phyloP scores from a whole-genome alignment of 2,113 vertebrate species.

The Xenopus borealis region DNA sequence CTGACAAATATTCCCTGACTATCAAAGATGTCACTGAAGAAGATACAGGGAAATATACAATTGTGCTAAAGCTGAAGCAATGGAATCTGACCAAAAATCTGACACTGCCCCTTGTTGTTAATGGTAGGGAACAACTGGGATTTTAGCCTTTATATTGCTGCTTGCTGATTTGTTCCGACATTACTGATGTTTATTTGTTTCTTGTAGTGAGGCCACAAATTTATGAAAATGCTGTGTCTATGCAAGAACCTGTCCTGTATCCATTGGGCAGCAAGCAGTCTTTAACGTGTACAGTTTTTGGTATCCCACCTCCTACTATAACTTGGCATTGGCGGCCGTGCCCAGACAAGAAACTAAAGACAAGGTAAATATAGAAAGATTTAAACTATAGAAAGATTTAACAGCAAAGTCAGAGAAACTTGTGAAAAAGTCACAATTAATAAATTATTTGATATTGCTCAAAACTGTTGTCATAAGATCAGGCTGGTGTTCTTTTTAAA shows the following conservation, averaged over 20 bases:
- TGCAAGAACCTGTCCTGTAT: constrained; percentile 71
- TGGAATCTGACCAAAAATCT: constrained; percentile 79
- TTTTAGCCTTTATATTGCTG: not conserved
- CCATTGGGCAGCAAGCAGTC: constrained; percentile 74
- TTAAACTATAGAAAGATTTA: not conserved
- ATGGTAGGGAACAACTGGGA: constrained; percentile 67
- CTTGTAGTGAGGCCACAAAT: constrained; percentile 88
- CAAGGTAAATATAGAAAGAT: constrained; percentile 90
- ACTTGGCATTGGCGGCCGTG: constrained; percentile 89
- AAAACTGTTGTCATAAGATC: too few relatives aligned
- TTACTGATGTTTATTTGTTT: constrained; percentile 34
- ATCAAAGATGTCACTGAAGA: constrained; percentile 88
- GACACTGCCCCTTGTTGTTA: constrained; percentile 80
- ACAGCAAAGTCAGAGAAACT: too few relatives aligned
- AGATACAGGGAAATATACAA: constrained; percentile 84
- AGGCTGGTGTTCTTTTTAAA: too few relatives aligned
- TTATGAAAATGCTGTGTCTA: constrained; percentile 84
- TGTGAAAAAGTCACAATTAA: too few relatives aligned
- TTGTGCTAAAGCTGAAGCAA: constrained; percentile 71
- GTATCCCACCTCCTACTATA: constrained; percentile 80
- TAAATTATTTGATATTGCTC: too few relatives aligned
- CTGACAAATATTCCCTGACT: constrained; percentile 69
- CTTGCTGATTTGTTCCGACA: not conserved
- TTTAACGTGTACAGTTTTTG: constrained; percentile 83
- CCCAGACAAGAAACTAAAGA: constrained; percentile 66